Percentiles rank a stretch among this genome's conserved stretches.
Evolutionary conservation across 2,113 vertebrate species (phyloP).

Genomic region (Cyanistes caeruleus): DNA sequence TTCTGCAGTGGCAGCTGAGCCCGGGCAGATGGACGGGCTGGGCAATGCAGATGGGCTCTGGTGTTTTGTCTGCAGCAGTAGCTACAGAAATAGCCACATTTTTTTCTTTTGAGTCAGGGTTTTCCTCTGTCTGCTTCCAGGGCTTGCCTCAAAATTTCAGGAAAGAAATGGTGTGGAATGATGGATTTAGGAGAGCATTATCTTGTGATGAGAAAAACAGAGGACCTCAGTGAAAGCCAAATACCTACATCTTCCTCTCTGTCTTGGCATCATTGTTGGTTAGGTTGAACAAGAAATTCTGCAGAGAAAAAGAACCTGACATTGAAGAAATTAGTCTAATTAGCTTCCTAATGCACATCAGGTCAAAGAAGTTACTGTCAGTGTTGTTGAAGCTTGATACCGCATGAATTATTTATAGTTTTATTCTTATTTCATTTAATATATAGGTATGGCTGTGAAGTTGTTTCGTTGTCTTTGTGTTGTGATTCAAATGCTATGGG

Average conservation of each 20-base stretch:
- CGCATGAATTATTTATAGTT: neutral
- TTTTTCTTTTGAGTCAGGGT: neutral
- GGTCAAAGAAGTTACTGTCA: neutral
- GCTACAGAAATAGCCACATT: neutral
- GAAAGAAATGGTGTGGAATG: neutral
- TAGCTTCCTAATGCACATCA: neutral
- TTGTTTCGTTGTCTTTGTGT: conserved; percentile 21
- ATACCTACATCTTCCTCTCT: neutral
- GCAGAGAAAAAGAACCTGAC: neutral
- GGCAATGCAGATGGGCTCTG: neutral
- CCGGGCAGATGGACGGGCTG: fast-evolving
- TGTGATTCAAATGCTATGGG: conserved; percentile 1
- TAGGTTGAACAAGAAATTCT: neutral
- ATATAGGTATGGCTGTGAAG: neutral
- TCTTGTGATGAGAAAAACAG: neutral
- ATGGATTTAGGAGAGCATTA: neutral
- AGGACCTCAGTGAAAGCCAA: neutral
- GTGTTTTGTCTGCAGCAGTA: neutral
- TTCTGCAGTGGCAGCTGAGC: neutral
- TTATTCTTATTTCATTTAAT: conserved; percentile 5
- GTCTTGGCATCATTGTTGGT: neutral
- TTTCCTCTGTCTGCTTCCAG: neutral
- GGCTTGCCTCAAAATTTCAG: neutral
- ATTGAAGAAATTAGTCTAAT: neutral
- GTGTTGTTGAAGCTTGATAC: neutral